phyloP scores from a whole-genome alignment of 2,113 vertebrate species.

The Vicugna pacos region DNA sequence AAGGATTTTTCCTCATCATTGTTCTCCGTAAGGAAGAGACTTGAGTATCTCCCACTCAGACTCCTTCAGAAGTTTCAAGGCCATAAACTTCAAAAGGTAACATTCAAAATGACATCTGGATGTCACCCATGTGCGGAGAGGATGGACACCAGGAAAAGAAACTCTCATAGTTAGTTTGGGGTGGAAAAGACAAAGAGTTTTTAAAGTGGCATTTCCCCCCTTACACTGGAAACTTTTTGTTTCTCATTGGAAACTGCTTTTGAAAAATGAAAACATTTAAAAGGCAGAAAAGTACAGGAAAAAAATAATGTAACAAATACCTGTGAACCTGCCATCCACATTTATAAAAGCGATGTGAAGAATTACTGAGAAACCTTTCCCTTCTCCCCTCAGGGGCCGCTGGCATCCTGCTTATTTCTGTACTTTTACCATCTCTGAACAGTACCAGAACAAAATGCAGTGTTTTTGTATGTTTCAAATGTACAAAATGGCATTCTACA shows the following conservation, averaged over 20 bases:
- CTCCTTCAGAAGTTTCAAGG: background rate
- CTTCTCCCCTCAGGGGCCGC: background rate
- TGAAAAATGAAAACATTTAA: background rate
- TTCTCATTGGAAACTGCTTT: background rate
- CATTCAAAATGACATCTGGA: background rate
- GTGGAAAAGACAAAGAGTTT: no score
- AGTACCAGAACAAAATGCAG: accelerated
- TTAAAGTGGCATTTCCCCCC: background rate
- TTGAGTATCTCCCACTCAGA: background rate
- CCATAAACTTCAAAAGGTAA: background rate
- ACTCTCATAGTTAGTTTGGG: background rate
- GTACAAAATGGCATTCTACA: background rate
- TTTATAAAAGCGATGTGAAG: background rate
- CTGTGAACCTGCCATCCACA: background rate
- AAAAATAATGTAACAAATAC: background rate
- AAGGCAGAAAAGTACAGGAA: background rate
- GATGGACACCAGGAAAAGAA: background rate
- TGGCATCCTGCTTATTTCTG: accelerated
- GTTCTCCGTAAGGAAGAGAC: background rate
- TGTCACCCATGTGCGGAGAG: background rate
- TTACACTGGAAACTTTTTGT: background rate
- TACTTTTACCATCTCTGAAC: background rate
- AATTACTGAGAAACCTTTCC: background rate
- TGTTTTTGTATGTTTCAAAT: background rate
- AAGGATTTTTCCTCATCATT: background rate